Conservation (phyloP, 1,140 invertebrate species). For the Cheumatopsyche charites region DNA sequence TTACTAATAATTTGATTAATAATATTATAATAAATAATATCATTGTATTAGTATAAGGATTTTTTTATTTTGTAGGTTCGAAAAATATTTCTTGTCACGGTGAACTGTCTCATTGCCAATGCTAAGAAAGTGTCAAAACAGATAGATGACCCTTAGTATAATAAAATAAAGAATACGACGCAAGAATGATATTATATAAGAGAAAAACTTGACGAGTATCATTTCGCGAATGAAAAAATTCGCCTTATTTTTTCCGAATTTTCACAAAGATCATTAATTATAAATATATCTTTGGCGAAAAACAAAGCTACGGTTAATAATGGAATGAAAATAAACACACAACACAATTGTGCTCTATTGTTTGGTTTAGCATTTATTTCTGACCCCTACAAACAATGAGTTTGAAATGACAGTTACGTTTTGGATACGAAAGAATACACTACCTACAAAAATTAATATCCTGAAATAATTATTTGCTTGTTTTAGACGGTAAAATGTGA, state of each 20-base stretch:
- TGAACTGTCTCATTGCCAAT: too few relatives aligned
- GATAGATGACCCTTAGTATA: too few relatives aligned
- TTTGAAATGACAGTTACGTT: conserved; percentile 2
- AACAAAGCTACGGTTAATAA: conserved; percentile 11
- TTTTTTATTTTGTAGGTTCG: too few relatives aligned
- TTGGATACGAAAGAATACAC: not conserved
- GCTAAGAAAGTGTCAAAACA: too few relatives aligned
- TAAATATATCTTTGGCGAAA: not conserved
- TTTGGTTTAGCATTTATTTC: conserved; percentile 6
- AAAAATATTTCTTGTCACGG: too few relatives aligned
- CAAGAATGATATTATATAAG: too few relatives aligned
- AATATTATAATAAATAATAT: too few relatives aligned
- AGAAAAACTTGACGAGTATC: too few relatives aligned
- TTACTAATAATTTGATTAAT: too few relatives aligned
- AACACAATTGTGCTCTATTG: not conserved
- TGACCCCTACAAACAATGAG: not conserved
- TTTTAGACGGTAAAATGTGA: too few relatives aligned
- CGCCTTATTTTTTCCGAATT: not conserved
- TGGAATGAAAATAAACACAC: not conserved
- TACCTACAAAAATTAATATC: conserved; percentile 2
- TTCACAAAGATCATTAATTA: conserved; percentile 1
- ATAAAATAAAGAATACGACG: too few relatives aligned
- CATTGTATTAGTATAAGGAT: too few relatives aligned
- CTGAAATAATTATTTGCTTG: not conserved
- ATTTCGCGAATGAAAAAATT: not conserved